phyloP scores from a whole-genome alignment of 2,113 vertebrate genomes.

The Heloderma charlesbogerti region DNA sequence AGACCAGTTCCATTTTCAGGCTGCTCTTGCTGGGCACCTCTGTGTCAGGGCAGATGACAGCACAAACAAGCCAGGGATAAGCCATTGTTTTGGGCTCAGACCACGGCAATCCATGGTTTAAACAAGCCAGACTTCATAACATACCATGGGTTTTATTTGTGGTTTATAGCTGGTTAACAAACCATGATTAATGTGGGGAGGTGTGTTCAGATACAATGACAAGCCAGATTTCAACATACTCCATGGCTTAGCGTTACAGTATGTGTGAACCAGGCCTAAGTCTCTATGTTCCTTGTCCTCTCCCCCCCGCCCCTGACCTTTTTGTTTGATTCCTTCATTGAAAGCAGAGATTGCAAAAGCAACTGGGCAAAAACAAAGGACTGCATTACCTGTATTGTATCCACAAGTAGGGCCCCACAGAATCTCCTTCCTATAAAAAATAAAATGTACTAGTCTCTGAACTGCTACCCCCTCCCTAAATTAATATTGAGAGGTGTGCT shows the following conservation, averaged over 20 bases:
- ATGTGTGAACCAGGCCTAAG: not conserved
- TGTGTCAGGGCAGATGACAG: no score
- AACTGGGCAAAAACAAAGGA: not conserved
- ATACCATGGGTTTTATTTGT: no score
- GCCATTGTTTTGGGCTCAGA: no score
- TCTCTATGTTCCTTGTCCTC: not conserved
- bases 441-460: not conserved
- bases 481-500: not conserved
- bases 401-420: not conserved
- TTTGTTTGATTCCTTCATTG: not conserved
- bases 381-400: not conserved
- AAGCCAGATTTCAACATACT: not conserved
- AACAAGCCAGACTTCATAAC: no score
- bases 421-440: not conserved
- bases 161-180: no score
- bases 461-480: not conserved
- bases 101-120: no score
- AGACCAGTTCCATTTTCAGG: no score
- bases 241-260: not conserved
- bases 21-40: no score
- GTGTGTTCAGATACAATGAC: no score
- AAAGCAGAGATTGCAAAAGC: no score
- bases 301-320: not conserved
- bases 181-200: no score
- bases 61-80: no score